phyloP scores from a whole-genome alignment of 2,113 vertebrate species.

The Archilochus colubris region DNA sequence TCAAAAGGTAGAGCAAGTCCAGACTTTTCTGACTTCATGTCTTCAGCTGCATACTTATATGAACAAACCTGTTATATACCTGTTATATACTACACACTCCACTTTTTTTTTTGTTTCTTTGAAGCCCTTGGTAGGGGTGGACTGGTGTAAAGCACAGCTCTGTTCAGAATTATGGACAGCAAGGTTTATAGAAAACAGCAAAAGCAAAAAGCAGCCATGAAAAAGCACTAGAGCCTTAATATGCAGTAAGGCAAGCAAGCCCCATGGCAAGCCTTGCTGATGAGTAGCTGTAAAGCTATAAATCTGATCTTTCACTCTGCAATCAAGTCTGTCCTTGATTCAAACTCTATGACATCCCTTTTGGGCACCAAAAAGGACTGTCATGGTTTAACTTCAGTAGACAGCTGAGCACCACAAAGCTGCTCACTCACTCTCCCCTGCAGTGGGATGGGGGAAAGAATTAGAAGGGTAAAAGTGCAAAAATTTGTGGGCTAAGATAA shows the following conservation, averaged over 20 bases:
- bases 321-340: neutral
- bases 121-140: neutral
- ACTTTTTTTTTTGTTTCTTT: neutral
- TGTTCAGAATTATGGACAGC: rapidly evolving
- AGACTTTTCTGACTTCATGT: neutral
- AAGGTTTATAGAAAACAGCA: neutral
- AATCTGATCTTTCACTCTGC: neutral
- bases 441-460: neutral
- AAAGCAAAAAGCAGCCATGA: neutral
- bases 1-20: neutral
- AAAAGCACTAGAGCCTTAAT: neutral
- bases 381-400: neutral
- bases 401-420: neutral
- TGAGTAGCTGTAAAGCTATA: neutral
- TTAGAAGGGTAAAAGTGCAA: neutral
- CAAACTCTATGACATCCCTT: neutral
- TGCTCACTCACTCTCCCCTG: rapidly evolving
- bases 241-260: neutral
- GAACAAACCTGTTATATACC: neutral
- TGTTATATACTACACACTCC: neutral
- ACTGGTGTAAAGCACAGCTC: neutral
- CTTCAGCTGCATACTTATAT: neutral
- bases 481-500: neutral
- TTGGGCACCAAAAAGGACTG: neutral
- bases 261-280: neutral